These are phyloP conservation scores for Lepus americanus DNA, from an alignment of 2,113 vertebrate genomes.

Conservation along the genomic window DNA sequence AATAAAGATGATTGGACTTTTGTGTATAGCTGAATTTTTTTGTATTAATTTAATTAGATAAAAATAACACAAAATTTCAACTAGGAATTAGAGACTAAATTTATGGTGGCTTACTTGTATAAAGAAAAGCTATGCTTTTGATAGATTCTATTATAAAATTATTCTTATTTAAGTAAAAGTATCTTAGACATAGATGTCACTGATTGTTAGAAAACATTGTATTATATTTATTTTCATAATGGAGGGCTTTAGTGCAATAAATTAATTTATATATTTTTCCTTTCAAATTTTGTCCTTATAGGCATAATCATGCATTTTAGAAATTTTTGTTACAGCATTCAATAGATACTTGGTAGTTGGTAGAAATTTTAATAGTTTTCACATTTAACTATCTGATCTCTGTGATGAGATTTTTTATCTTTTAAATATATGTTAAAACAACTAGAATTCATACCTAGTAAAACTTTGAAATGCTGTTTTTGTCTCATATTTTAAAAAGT, in stretches of 20 bases:
- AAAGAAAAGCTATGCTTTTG: not conserved
- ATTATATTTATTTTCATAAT: slow-evolving; percentile 4
- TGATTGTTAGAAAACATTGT: not conserved
- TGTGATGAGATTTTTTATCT: not conserved
- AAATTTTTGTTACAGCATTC: not conserved
- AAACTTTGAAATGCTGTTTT: not conserved
- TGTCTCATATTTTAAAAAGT: slow-evolving; percentile 22
- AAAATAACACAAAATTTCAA: not conserved
- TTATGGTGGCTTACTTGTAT: not conserved
- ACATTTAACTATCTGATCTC: not conserved
- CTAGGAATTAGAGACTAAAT: not conserved
- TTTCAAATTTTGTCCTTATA: not conserved
- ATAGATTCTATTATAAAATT: not conserved
- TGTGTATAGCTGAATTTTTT: not conserved
- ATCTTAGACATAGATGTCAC: not conserved
- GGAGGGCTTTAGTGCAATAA: not conserved
- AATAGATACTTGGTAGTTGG: not conserved
- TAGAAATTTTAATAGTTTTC: not conserved
- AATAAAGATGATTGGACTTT: not conserved
- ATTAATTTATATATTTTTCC: not conserved
- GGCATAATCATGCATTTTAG: not conserved
- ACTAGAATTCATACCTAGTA: not conserved
- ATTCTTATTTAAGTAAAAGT: not conserved
- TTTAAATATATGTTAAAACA: not conserved
- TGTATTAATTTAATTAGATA: not conserved